Evolutionary conservation across 1,140 invertebrate genomes (phyloP).

Genomic region (Lycorma delicatula): DNA sequence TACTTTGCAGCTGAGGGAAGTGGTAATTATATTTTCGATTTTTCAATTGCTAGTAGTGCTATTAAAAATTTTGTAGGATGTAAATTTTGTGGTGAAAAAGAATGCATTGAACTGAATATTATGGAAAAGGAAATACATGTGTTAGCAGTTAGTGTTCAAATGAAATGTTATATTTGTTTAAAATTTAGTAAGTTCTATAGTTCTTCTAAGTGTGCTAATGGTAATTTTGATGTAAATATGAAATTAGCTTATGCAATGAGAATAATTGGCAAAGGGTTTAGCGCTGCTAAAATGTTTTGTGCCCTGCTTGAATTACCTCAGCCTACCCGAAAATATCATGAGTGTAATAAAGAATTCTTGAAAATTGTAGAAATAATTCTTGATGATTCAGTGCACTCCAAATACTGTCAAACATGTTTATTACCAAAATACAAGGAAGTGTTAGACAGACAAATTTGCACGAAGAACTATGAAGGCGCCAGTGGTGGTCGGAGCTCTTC

Average conservation of each 20-base stretch:
- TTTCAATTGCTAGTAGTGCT: too few species aligned
- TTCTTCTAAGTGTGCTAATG: not conserved
- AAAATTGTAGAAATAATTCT: conserved; percentile 6
- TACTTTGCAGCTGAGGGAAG: too few species aligned
- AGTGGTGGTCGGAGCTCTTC: too few species aligned
- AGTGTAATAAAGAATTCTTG: conserved; percentile 1
- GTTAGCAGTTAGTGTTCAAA: too few species aligned
- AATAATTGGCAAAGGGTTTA: conserved; percentile 1
- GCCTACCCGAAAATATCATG: not conserved
- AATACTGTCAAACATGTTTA: conserved; percentile 14
- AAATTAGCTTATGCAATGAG: not conserved
- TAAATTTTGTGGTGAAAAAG: too few species aligned
- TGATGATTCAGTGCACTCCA: conserved; percentile 15
- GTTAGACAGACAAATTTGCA: too few species aligned
- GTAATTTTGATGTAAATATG: conserved; percentile 1
- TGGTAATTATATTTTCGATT: too few species aligned
- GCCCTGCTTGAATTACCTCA: not conserved
- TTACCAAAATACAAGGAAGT: too few species aligned
- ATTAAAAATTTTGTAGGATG: too few species aligned
- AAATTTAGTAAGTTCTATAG: not conserved
- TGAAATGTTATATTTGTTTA: not conserved
- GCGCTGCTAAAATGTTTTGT: not conserved
- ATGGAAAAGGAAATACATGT: too few species aligned
- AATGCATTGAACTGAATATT: too few species aligned
- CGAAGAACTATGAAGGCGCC: too few species aligned